Conservation (phyloP, 2,113 vertebrate species). For the Coptodon rendalli region DNA sequence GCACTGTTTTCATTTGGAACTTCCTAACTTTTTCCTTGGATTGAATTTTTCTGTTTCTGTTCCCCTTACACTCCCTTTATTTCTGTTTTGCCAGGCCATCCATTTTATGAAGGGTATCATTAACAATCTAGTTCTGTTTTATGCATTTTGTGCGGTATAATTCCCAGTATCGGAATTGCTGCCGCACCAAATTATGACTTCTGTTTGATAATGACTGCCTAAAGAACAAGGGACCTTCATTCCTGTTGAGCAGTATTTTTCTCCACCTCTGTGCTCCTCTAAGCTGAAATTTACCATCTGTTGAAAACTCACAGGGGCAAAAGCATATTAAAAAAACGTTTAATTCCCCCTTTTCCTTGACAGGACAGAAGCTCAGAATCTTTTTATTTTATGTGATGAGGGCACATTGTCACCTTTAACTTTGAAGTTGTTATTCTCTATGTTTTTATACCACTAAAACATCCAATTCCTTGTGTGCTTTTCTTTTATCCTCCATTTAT, state of each 20-base stretch:
- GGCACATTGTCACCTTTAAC: not conserved
- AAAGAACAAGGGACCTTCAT: not conserved
- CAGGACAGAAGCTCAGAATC: not conserved
- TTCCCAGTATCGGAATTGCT: not conserved
- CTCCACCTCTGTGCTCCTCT: not conserved
- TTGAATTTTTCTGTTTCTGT: not conserved
- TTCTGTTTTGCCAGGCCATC: not conserved
- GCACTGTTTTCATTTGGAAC: not conserved
- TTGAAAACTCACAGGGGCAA: not conserved
- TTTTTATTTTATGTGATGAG: not conserved
- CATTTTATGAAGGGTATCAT: not conserved
- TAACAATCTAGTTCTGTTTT: not conserved
- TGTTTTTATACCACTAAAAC: not conserved
- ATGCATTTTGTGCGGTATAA: conserved; percentile 11
- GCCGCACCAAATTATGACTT: not conserved
- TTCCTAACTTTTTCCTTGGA: not conserved
- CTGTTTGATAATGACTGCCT: conserved; percentile 17
- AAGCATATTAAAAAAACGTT: not conserved
- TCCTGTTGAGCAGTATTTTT: not conserved
- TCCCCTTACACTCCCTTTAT: not conserved
- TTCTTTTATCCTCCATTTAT: not conserved
- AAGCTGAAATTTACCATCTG: conserved; percentile 9
- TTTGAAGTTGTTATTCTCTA: not conserved
- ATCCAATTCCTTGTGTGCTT: not conserved
- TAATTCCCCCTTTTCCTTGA: not conserved